Evolutionary conservation across 2,888 invertebrate genomes (phyloP).

Genomic region (Cryptocephalus moraei): DNA sequence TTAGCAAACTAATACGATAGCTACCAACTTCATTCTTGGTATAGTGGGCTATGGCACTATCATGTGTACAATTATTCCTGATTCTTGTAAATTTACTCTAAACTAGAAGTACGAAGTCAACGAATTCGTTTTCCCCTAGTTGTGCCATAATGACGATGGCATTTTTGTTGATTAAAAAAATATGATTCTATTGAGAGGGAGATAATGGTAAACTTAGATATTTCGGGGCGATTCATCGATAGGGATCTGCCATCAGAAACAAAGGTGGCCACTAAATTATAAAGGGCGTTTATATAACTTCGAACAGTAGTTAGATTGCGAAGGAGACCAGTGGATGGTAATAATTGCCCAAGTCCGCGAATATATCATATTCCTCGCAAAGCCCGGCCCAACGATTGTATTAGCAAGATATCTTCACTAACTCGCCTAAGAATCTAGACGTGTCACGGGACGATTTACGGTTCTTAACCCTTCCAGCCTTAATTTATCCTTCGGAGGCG

Average conservation of each 20-base stretch:
- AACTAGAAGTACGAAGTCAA: too few species aligned
- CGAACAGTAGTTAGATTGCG: slow-evolving; percentile 10
- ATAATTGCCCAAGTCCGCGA: slow-evolving; percentile 28
- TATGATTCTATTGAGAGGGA: too few species aligned
- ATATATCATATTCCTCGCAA: slow-evolving; percentile 28
- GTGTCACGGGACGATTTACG: slow-evolving; percentile 28
- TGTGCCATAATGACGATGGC: not conserved
- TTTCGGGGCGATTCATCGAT: not conserved
- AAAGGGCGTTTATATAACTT: slow-evolving; percentile 11
- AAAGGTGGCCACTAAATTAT: slow-evolving; percentile 14
- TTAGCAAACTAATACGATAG: too few species aligned
- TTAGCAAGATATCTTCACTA: slow-evolving; percentile 29
- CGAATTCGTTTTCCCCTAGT: not conserved
- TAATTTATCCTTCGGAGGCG: slow-evolving; percentile 17
- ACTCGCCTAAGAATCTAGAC: slow-evolving; percentile 31
- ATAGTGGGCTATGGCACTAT: too few species aligned
- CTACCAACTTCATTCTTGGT: too few species aligned
- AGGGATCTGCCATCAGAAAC: slow-evolving; percentile 2
- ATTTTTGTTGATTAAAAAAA: not conserved
- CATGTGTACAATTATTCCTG: too few species aligned
- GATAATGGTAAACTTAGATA: too few species aligned
- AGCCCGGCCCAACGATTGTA: slow-evolving; percentile 25
- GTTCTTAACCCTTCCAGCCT: slow-evolving; percentile 29
- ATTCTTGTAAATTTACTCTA: too few species aligned
- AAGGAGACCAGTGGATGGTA: slow-evolving; percentile 23